Evolutionary conservation across 2,888 invertebrate species (phyloP).

Genomic region (Gymnoscelis rufifasciata): DNA sequence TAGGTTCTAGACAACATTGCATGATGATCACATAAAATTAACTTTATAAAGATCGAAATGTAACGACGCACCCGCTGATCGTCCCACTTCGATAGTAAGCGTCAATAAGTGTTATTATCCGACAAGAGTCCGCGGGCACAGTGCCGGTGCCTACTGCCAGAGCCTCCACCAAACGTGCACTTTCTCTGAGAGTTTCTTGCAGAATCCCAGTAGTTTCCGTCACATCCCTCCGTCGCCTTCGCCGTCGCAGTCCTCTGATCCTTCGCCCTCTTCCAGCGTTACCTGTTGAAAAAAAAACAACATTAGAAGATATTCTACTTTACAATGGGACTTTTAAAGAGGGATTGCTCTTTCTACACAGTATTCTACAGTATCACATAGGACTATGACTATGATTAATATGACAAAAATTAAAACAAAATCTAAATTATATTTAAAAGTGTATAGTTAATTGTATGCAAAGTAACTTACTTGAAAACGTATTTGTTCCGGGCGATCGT

Average conservation of each 20-base stretch:
- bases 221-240: slow-evolving; percentile 87
- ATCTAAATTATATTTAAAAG: too few relatives aligned
- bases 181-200: slow-evolving; percentile 93
- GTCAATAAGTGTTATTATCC: slow-evolving; percentile 71
- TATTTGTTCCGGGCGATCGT: slow-evolving; percentile 84
- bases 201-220: slow-evolving; percentile 95
- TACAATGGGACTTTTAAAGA: too few relatives aligned
- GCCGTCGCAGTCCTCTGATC: slow-evolving; percentile 80
- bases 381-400: too few relatives aligned
- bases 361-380: too few relatives aligned
- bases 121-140: slow-evolving; percentile 39
- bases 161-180: slow-evolving; percentile 93
- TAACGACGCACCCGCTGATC: slow-evolving; percentile 59
- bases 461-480: slow-evolving; percentile 82
- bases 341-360: too few relatives aligned
- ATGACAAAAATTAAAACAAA: too few relatives aligned
- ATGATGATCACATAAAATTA: slow-evolving; percentile 72
- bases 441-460: too few relatives aligned
- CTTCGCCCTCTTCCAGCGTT: slow-evolving; percentile 92
- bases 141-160: slow-evolving; percentile 79
- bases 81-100: slow-evolving; percentile 72
- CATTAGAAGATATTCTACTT: too few relatives aligned
- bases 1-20: slow-evolving; percentile 77
- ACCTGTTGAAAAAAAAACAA: slow-evolving; percentile 74
- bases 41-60: slow-evolving; percentile 61